These are phyloP conservation scores for Chaetura pelagica DNA, from an alignment of 2,113 vertebrate genomes.

Conservation along the genomic window DNA sequence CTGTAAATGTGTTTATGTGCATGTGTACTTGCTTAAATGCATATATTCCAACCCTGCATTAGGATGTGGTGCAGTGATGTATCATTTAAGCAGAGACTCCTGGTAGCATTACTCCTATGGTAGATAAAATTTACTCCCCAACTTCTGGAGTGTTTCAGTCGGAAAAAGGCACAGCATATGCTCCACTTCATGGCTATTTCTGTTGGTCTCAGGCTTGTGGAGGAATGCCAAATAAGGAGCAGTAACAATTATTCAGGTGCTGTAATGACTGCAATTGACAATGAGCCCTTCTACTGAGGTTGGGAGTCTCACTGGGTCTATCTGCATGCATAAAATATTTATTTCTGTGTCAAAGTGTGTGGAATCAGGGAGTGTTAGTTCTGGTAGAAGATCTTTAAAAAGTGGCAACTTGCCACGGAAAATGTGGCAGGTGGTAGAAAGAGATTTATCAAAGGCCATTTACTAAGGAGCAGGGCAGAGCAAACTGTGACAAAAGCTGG, in stretches of 20 bases:
- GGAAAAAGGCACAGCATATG: background rate
- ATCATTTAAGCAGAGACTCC: background rate
- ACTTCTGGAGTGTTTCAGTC: background rate
- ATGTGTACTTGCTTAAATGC: background rate
- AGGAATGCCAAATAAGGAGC: background rate
- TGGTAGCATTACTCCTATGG: accelerated
- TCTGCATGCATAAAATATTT: background rate
- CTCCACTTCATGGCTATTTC: background rate
- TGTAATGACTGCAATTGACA: background rate
- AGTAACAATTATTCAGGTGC: background rate
- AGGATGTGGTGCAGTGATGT: background rate
- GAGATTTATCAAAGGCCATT: background rate
- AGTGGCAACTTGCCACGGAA: slow-evolving; percentile 14
- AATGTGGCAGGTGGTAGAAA: background rate
- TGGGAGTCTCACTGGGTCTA: background rate
- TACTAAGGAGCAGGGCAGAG: background rate
- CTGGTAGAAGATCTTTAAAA: background rate
- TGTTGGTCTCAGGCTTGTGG: background rate
- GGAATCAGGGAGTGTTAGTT: background rate
- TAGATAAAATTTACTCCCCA: background rate
- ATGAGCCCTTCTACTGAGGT: background rate
- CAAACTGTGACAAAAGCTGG: background rate
- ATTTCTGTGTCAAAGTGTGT: background rate
- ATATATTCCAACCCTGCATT: background rate
- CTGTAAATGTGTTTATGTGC: background rate